Conservation (phyloP, 1,140 invertebrate species). For the Bombyx mandarina region DNA sequence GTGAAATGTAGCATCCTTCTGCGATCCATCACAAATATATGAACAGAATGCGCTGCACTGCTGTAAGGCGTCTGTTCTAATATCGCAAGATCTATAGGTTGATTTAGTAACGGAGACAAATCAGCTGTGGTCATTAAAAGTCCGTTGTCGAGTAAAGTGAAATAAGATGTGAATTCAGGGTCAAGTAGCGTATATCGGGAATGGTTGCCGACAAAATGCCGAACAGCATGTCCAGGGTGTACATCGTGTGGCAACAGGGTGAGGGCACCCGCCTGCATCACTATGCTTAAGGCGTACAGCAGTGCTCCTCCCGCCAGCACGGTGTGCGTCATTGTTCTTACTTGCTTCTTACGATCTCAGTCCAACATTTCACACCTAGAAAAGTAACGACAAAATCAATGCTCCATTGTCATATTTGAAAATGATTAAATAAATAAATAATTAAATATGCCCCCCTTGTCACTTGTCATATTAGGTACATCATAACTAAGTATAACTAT, state of each 20-base stretch:
- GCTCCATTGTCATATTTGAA: too few relatives aligned
- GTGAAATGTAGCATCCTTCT: constrained; percentile 84
- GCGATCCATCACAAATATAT: constrained; percentile 86
- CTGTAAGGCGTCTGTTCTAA: constrained; percentile 84
- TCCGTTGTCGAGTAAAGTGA: constrained; percentile 89
- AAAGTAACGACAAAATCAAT: constrained; percentile 12
- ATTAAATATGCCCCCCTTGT: too few relatives aligned
- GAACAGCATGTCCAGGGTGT: constrained; percentile 87
- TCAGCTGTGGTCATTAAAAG: constrained; percentile 92
- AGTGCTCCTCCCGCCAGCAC: constrained; percentile 49
- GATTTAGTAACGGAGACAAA: constrained; percentile 82
- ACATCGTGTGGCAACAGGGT: constrained; percentile 85
- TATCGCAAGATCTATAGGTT: constrained; percentile 84
- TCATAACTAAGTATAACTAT: too few relatives aligned
- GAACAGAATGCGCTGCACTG: constrained; percentile 84
- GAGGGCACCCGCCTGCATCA: constrained; percentile 49
- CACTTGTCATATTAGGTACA: too few relatives aligned
- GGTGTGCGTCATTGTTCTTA: constrained; percentile 42
- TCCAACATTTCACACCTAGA: constrained; percentile 56
- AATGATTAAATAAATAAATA: neutral
- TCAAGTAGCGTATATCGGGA: constrained; percentile 80
- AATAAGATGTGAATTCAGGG: constrained; percentile 84
- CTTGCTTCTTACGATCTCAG: constrained; percentile 26
- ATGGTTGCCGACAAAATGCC: constrained; percentile 75
- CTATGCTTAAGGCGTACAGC: constrained; percentile 45